Base-by-base conservation (phyloP, 2,797 vertebrate species). In the Dipus sagitta region DNA sequence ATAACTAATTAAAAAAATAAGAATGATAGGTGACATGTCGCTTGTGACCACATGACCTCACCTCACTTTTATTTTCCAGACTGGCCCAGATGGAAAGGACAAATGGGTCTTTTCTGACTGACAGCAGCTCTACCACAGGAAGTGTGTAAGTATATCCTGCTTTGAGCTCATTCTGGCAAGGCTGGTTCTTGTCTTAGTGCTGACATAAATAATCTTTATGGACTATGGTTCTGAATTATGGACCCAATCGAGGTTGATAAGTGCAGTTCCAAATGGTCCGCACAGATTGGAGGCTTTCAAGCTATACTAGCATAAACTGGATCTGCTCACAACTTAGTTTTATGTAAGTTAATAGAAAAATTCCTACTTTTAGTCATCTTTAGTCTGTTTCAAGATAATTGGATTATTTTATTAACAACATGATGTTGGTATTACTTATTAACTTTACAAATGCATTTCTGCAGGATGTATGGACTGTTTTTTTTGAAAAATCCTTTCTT, bases 41-140 rank as follows among this genome's bases (percentile, higher is more conserved):
- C 12, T 0, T 62, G 32, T 34, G 62, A 20, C 21, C 26, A 34
- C 0, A 0, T 60, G 67, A 28, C 81, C 28, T 78, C 65, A 18
- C 4, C 2, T 0, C 80, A 24, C 54, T 96, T 95, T 84, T 42
- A 24, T 96, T 91, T 97, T 96, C 88, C 96, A 99, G 99, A 97
- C 98, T 99, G 52, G 99, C 99, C 1, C 99, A 99, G 97, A 99
- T 99, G 99, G 99, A 99, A 95, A 99, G 98, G 92, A 99, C 99
- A 74, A 99, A 99, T 2, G 99, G 99, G 77, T 99, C 99, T 75
- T 98, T 99, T 96, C 99, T 99, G 92, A 99, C 99, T 0, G 99
- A 99, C 97, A 99, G 99, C 97, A 99, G 99, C 97, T 99, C 99
- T 8, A 99, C 99, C 90, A 99, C 99, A 12, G 99, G 99, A 98